Evolutionary conservation across 64 coral and sea anemone species (phyloP).

Genomic region (Stichodactyla helianthus): DNA sequence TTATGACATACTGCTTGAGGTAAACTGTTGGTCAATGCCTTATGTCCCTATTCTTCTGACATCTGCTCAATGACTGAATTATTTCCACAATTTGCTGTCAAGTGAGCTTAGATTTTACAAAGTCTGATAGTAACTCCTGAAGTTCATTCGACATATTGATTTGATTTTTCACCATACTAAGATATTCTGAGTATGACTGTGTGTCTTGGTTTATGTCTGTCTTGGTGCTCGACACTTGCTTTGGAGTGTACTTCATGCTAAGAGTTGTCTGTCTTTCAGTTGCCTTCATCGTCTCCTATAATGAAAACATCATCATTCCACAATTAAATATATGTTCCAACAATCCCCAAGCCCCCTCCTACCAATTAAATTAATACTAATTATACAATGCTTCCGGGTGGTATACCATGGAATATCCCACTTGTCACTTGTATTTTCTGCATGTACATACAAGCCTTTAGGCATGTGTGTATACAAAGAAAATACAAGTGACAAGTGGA

Average conservation of each 20-base stretch:
- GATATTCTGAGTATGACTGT: conserved; percentile 65
- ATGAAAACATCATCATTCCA: neutral
- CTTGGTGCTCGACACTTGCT: conserved; percentile 17
- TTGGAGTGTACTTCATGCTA: conserved; percentile 47
- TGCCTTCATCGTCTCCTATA: conserved; percentile 43
- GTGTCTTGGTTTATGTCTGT: conserved; percentile 13
- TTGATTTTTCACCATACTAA: conserved; percentile 52
- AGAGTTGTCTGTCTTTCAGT: conserved; percentile 26
- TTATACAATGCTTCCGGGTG: too few species aligned
- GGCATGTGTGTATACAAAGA: too few species aligned
- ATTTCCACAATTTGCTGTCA: neutral
- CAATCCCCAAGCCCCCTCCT: too few species aligned
- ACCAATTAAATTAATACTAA: too few species aligned
- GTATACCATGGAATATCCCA: too few species aligned
- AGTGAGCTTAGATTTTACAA: conserved; percentile 22
- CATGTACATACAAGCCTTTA: too few species aligned
- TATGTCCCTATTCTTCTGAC: too few species aligned
- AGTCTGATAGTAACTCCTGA: conserved; percentile 60
- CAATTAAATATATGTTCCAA: neutral
- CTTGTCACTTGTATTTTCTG: too few species aligned
- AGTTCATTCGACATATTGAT: conserved; percentile 54
- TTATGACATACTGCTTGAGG: too few species aligned
- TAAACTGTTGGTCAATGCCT: too few species aligned
- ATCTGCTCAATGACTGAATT: too few species aligned
- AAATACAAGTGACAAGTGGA: too few species aligned